These are phyloP conservation scores for Caenorhabditis parvicauda DNA, from an alignment of 2,888 invertebrate genomes.

Conservation along the genomic window DNA sequence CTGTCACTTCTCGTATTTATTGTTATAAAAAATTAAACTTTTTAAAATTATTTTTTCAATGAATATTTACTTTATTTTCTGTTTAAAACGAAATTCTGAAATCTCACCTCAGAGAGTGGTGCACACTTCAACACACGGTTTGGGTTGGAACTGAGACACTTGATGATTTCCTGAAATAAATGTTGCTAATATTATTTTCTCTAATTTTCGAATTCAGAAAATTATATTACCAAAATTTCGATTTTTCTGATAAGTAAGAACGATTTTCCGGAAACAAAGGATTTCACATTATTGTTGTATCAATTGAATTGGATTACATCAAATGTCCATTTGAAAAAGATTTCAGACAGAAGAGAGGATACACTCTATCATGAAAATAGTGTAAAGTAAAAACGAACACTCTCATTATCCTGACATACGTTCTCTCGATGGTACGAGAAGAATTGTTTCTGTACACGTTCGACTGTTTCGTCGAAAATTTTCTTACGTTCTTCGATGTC, in stretches of 20 bases:
- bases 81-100: not conserved
- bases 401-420: constrained; percentile 56
- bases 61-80: not conserved
- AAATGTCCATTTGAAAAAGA: not conserved
- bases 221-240: not conserved
- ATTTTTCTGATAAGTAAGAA: no score
- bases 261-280: no score
- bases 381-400: constrained; percentile 25
- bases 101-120: constrained; percentile 36
- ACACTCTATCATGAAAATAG: not conserved
- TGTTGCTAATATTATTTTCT: not conserved
- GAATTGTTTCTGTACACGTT: constrained; percentile 56
- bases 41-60: not conserved
- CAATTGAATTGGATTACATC: not conserved
- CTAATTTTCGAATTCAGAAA: not conserved
- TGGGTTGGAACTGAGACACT: constrained; percentile 49
- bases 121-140: constrained; percentile 52
- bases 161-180: constrained; percentile 45
- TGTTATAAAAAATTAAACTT: not conserved
- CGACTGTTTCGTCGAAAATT: constrained; percentile 58
- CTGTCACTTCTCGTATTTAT: no score
- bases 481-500: constrained; percentile 57
- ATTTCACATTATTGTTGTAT: no score
- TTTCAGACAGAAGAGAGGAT: not conserved
- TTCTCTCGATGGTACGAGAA: constrained; percentile 57